phyloP scores from a whole-genome alignment of 2,888 invertebrate species.

The Plebejus melissa region DNA sequence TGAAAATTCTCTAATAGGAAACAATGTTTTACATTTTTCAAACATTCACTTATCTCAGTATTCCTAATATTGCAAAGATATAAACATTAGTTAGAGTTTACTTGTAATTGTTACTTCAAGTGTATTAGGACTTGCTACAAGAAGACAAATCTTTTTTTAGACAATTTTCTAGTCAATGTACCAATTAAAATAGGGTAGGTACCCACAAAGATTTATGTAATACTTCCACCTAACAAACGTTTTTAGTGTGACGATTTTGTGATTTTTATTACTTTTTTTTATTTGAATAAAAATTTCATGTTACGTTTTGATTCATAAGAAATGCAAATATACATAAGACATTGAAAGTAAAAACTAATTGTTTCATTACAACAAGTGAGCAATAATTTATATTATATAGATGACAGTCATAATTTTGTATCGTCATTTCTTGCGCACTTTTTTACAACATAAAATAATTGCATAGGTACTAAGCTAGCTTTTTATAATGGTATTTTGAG shows the following conservation, averaged over 20 bases:
- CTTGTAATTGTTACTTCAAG: not conserved
- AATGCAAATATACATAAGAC: not conserved
- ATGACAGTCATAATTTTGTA: not conserved
- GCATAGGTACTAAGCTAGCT: no score
- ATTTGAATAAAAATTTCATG: not conserved
- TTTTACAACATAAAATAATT: not conserved
- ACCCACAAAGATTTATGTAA: not conserved
- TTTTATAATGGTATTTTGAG: no score
- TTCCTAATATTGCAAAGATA: not conserved
- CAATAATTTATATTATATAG: not conserved
- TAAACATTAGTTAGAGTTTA: not conserved
- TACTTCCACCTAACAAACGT: not conserved
- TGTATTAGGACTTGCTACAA: not conserved
- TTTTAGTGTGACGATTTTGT: not conserved
- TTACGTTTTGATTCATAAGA: not conserved
- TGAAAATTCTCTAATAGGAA: slow-evolving; percentile 17
- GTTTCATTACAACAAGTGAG: not conserved
- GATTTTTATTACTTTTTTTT: not conserved
- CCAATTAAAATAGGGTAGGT: no score
- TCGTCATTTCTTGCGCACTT: not conserved
- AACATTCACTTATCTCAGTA: not conserved
- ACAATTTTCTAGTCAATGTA: not conserved
- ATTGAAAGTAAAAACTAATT: not conserved
- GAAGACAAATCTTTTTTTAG: not conserved
- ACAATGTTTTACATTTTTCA: not conserved